Evolutionary conservation across 2,888 invertebrate species (phyloP), one percentile per base, ranked within the genome.

Genomic region (Chaitophorus viminalis): DNA sequence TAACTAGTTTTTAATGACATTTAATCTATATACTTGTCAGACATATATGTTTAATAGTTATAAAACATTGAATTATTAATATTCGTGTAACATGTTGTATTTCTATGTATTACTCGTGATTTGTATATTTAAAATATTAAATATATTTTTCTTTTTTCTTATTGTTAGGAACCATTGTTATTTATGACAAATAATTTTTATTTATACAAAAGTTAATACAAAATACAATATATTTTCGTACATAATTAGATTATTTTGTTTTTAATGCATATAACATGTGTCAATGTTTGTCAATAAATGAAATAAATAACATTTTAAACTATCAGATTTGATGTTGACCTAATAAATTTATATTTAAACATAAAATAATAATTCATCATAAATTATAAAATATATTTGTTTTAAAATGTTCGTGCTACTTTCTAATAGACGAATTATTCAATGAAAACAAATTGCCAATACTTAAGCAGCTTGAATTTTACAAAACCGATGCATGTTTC

Each of bases 391-490:
- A 68, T 29, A 68, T 29, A 29, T 68, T 25, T 68, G 14, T 68
- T 29, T 54, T 60, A 21, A 60, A 60, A 46, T 21, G 0, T 60
- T 1, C 21, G 5, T 6, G 60, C 25, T 60, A 25, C 25, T 60
- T 60, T 21, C 21, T 6, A 60, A 60, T 60, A 21, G 4, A 25
- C 25, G 25, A 25, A 68, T 6, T 11, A 68, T 29, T 68, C 25
- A 25, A 60, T 60, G 21, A 6, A 21, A 82, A 70, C 9, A 39
- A 33, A 52, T 52, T n/a, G 1, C 18, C 29, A 75, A 68, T n/a
- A 46, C 31, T 81, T 74, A 87, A 33, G 74, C 46, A 3, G 65
- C 72, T 87, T 87, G 87, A 81, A 46, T 87, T 46, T 87, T 79
- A 25, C 25, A 29, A 46, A 87, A 87, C 17, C 74, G 74, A 33